Base-by-base conservation (phyloP, 2,797 vertebrate species). In the Phataginus tetradactyla region DNA sequence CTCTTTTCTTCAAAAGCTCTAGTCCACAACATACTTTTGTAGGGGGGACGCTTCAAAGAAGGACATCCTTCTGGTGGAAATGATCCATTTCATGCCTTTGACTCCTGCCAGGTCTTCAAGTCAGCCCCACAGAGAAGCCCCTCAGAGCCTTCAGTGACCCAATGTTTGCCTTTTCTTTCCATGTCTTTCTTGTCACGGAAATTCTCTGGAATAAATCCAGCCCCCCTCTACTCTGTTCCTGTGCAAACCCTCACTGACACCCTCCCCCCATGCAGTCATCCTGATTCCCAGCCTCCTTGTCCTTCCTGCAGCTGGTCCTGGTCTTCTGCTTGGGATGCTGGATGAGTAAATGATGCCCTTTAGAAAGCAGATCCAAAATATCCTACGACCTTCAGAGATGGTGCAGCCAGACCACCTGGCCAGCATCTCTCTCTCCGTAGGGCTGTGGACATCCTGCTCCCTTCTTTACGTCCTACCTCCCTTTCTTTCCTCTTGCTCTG, bases 1-100 rank as follows among this genome's bases (percentile, higher is more conserved):
- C 51, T 94, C 45, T 45, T 94, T 79, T 95, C 81, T 94, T 91
- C 78, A 75, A 92, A 92, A 84, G 55, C 71, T 75, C 4, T 55
- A 81, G 80, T 86, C 85, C 45, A 81, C 3, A 23, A 69, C 37
- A 81, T 23, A 45, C 11, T 51, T 39, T 90, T 86, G 66, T 32
- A 49, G n/a, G 37, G 5, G 42, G 23, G 15, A 13, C 14, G 83
- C 80, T 93, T 98, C 90, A 95, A 92, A 95, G 77, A 45, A 5
- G 39, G 14, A 59, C 68, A 53, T 64, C 79, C 59, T 95, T 90
- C 64, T 17, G 64, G 39, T 61, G 37, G 57, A 80, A 83, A 78
- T 34, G 42, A 61, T 89, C 86, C 32, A 21, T 55, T 94, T 92
- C 12, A 8, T 1, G 29, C 66, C 85, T 92, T 39, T 61, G 83